A percentile compares a stretch with the other conserved stretches of the same genome.
These are phyloP conservation scores for Bombus waltoni DNA, from an alignment of 1,140 invertebrate species.

Conservation along the genomic window DNA sequence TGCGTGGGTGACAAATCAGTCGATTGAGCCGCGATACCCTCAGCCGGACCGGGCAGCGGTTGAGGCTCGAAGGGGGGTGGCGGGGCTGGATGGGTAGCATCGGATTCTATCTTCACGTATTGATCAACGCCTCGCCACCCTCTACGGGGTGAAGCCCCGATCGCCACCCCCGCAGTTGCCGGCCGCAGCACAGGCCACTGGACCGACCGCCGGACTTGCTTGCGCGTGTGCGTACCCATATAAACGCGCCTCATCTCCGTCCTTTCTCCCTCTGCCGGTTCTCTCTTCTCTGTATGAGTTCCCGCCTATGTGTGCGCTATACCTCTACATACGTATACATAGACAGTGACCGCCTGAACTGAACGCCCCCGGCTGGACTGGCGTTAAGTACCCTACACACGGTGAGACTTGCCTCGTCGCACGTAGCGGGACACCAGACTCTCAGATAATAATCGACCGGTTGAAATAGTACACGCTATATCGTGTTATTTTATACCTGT, in stretches of 20 bases:
- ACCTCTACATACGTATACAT: not conserved
- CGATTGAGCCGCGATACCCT: conserved; percentile 80
- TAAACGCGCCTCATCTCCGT: conserved; percentile 65
- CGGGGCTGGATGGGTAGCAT: conserved; percentile 78
- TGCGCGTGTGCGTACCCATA: conserved; percentile 72
- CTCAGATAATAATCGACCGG: too few species aligned
- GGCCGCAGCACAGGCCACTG: conserved; percentile 82
- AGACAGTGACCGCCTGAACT: not conserved
- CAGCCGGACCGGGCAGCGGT: conserved; percentile 73
- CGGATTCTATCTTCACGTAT: conserved; percentile 84
- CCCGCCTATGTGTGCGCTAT: not conserved
- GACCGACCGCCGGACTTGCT: conserved; percentile 79
- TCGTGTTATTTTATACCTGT: too few species aligned
- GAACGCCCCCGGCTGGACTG: conserved; percentile 22
- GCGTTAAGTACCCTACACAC: conserved; percentile 16
- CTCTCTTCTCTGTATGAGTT: not conserved
- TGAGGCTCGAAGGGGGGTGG: conserved; percentile 71
- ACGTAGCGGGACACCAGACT: not conserved
- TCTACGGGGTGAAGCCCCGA: conserved; percentile 73
- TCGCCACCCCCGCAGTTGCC: conserved; percentile 80
- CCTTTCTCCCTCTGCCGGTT: conserved; percentile 53
- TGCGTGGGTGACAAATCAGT: conserved; percentile 81
- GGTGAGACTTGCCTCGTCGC: not conserved
- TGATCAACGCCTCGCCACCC: conserved; percentile 83
- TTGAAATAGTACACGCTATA: too few species aligned